Evolutionary conservation across 2,797 vertebrate genomes (phyloP), one percentile per base, ranked within the genome.

Genomic region (Silurus lanzhouensis): DNA sequence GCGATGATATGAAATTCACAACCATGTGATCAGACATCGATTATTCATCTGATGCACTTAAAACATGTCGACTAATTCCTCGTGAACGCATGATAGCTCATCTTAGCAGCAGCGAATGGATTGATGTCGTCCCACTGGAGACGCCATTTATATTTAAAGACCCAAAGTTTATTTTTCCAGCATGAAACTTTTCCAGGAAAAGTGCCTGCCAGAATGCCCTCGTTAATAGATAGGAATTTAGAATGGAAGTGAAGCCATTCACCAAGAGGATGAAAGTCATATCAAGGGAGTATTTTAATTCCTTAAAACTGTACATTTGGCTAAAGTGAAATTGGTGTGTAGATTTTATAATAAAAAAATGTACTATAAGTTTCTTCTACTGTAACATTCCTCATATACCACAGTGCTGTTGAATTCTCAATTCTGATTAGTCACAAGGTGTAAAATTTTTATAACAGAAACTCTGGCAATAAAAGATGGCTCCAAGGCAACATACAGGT

Each of bases 111-210:
- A 19, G 17, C 27, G 63, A 46, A 64, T 7, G 48, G 71, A 85
- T 86, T 84, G 83, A 81, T 83, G 67, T 60, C 3, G 44, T 87
- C 60, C 55, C 25, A 68, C n/a, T 68, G 58, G 84, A 89, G 61
- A 31, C 27, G 82, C 31, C 75, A 77, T 89, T 89, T 87, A 84
- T 88, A 85, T 90, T 89, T 88, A 87, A 85, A 88, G 27, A 82
- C 78, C 67, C 70, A 38, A 81, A 83, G 81, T 76, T 70, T n/a
- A 46, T 67, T 87, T 75, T 88, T 84, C 12, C 78, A 86, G 75
- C 17, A n/a, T 9, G 76, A 72, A 85, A 60, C 58, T 63, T 71
- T 84, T 68, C 70, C 57, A 60, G 74, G 84, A 77, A 71, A 64
- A 66, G 83, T 86, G 85, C 83, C 83, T 31, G 80, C 46, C 44